Evolutionary conservation across 2,113 vertebrate species (phyloP).

Genomic region (Cyanoramphus novaezelandiae): DNA sequence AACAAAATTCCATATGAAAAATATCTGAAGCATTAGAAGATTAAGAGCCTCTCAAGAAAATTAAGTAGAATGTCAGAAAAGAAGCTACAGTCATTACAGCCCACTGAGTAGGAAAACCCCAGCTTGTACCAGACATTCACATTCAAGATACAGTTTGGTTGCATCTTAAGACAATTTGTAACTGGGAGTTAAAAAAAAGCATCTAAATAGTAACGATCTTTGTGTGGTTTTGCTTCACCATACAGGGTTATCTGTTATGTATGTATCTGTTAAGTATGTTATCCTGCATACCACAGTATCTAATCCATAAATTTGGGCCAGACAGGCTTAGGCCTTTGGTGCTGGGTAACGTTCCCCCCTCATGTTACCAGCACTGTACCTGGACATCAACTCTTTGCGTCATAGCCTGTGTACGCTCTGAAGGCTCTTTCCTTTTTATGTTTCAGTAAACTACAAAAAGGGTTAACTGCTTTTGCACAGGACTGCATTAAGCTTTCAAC

Average conservation of each 20-base stretch:
- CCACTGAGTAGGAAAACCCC: neutral
- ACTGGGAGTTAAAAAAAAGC: slow-evolving; percentile 1
- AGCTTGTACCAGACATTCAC: neutral
- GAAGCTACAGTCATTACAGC: slow-evolving; percentile 45
- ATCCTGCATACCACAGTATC: neutral
- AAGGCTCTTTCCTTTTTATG: neutral
- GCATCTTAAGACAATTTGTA: neutral
- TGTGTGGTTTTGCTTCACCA: slow-evolving; percentile 4
- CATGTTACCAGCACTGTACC: neutral
- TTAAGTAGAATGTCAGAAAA: slow-evolving; percentile 33
- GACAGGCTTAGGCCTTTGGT: neutral
- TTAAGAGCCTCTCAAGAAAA: slow-evolving; percentile 29
- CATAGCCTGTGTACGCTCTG: neutral
- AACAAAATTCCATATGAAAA: slow-evolving; percentile 63
- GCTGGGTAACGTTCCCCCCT: neutral
- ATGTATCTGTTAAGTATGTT: neutral
- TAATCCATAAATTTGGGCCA: neutral
- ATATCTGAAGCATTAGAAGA: slow-evolving; percentile 43
- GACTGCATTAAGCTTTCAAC: slow-evolving; percentile 24
- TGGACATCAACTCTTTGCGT: neutral
- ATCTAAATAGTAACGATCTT: neutral
- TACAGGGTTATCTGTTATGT: neutral
- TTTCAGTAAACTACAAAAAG: slow-evolving; percentile 16
- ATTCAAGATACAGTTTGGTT: neutral
- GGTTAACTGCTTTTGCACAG: neutral